phyloP scores from a whole-genome alignment of 1,140 invertebrate genomes.

The Coptotermes formosanus region DNA sequence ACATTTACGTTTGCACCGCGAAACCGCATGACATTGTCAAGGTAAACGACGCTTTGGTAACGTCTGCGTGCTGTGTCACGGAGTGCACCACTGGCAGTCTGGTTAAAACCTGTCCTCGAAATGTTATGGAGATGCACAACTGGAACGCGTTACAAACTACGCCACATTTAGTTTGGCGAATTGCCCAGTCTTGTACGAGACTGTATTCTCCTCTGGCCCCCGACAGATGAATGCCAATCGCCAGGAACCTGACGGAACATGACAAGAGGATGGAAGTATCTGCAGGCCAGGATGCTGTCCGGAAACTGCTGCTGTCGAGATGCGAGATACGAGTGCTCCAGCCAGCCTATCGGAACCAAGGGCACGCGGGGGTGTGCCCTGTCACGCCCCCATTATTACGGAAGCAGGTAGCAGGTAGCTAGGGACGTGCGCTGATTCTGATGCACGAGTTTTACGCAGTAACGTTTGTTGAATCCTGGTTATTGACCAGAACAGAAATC shows the following conservation, averaged over 20 bases:
- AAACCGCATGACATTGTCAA: no score
- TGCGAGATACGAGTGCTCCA: neutral
- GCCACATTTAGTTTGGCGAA: no score
- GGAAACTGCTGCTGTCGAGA: neutral
- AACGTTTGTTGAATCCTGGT: neutral
- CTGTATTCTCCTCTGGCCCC: no score
- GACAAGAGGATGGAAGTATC: neutral
- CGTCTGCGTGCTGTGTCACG: no score
- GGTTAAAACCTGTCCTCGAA: no score
- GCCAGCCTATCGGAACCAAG: neutral
- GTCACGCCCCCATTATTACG: neutral
- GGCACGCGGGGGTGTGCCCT: neutral
- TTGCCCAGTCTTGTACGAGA: no score
- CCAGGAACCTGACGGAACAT: neutral
- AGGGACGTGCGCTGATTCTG: neutral
- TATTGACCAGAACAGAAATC: neutral
- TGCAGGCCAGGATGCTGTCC: neutral
- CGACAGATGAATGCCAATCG: no score
- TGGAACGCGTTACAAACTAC: no score
- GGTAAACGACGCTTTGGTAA: no score
- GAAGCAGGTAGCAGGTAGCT: neutral
- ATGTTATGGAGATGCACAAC: no score
- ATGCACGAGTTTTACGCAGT: neutral
- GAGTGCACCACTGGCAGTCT: no score
- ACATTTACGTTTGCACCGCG: no score